These are phyloP conservation scores for Characodon lateralis DNA, from an alignment of 2,797 vertebrate species.

Conservation along the genomic window DNA sequence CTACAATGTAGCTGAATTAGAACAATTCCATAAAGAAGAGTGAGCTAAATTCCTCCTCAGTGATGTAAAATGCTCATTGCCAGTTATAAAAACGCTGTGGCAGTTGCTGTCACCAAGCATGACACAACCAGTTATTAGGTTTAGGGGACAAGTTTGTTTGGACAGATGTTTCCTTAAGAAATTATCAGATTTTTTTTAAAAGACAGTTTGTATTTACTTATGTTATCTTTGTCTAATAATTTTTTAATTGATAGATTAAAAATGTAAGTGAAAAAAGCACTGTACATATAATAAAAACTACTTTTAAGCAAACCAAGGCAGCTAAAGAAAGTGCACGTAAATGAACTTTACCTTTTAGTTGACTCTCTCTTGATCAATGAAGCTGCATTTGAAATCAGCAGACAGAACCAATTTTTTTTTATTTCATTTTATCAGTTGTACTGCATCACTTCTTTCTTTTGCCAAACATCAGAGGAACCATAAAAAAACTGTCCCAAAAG, in stretches of 20 bases:
- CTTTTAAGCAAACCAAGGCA: background rate
- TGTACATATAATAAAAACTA: background rate
- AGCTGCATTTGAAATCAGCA: slow-evolving; percentile 22
- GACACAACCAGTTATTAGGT: background rate
- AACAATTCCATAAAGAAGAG: background rate
- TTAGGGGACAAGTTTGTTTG: background rate
- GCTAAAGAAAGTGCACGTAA: background rate
- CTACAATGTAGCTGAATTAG: background rate
- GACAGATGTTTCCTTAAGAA: background rate
- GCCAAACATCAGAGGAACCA: slow-evolving; percentile 45
- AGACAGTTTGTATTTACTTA: background rate
- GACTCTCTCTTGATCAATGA: slow-evolving; percentile 30
- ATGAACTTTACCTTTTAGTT: slow-evolving; percentile 45
- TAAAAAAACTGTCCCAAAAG: slow-evolving; percentile 56
- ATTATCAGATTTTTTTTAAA: background rate
- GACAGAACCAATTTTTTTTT: slow-evolving; percentile 10
- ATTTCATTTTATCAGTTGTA: slow-evolving; percentile 23
- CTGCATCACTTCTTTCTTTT: slow-evolving; percentile 37
- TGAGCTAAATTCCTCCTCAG: background rate
- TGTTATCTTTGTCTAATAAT: background rate
- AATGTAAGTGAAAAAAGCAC: no score
- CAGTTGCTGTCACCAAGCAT: background rate
- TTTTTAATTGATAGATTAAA: background rate
- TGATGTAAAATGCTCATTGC: background rate
- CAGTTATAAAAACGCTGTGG: background rate